phyloP scores from a whole-genome alignment of 2,888 invertebrate genomes.

The Neria commutata region DNA sequence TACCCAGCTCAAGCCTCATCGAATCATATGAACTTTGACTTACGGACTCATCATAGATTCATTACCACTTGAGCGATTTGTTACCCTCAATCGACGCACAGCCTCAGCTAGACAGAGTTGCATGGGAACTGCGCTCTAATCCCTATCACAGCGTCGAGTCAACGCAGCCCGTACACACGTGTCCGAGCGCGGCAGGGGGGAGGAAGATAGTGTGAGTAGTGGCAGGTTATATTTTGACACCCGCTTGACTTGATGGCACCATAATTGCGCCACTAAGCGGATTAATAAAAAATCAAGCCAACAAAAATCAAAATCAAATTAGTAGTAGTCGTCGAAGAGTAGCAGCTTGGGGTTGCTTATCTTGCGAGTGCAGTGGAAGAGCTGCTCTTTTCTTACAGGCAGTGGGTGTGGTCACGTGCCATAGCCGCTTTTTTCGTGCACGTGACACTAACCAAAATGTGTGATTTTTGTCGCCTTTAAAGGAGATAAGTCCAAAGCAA shows the following conservation, averaged over 20 bases:
- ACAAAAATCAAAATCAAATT: constrained; percentile 53
- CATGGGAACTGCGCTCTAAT: constrained; percentile 51
- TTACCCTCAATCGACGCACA: constrained; percentile 18
- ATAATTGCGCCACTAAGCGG: constrained; percentile 49
- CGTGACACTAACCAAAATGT: constrained; percentile 35
- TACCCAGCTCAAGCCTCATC: not conserved
- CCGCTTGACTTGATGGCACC: constrained; percentile 36
- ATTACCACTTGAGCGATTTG: constrained; percentile 33
- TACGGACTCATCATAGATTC: constrained; percentile 25
- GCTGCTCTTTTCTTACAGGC: not conserved
- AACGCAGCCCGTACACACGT: constrained; percentile 21
- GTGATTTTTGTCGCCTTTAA: not conserved
- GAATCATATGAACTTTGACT: not conserved
- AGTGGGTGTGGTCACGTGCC: constrained; percentile 36
- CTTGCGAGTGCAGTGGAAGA: not conserved
- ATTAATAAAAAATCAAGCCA: constrained; percentile 45
- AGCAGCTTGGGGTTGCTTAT: not conserved
- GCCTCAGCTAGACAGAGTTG: not conserved
- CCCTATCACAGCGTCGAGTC: constrained; percentile 44
- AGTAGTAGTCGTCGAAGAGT: constrained; percentile 28
- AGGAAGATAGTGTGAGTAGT: constrained; percentile 27
- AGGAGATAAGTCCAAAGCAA: not conserved
- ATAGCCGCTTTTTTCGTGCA: constrained; percentile 31
- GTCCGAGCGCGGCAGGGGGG: constrained; percentile 26
- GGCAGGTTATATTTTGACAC: constrained; percentile 33